phyloP scores from a whole-genome alignment of 1,140 invertebrate genomes.

The Drosophila eugracilis region DNA sequence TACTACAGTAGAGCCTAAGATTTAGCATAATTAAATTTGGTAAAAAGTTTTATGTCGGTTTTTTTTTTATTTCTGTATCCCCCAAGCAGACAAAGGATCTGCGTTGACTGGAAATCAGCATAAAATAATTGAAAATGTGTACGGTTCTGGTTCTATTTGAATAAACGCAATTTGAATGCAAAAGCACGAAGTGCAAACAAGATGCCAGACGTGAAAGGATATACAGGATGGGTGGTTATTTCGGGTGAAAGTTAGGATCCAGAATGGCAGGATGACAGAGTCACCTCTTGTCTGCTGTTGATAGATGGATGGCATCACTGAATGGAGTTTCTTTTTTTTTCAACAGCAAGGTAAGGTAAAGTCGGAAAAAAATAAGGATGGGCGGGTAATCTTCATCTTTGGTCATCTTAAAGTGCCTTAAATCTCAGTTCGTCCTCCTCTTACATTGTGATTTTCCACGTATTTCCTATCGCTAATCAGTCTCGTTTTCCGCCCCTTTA shows the following conservation, averaged over 20 bases:
- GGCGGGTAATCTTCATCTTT: constrained; percentile 10
- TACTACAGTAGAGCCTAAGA: constrained; percentile 49
- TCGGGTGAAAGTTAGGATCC: constrained; percentile 5
- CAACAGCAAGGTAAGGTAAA: constrained; percentile 3
- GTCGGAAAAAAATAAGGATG: background rate
- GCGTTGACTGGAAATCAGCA: constrained; percentile 71
- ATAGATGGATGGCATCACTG: constrained; percentile 64
- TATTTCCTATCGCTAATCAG: constrained; percentile 24
- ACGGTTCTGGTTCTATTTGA: constrained; percentile 75
- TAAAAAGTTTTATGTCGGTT: constrained; percentile 37
- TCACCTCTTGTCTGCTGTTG: constrained; percentile 52
- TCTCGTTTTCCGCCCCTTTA: constrained; percentile 29
- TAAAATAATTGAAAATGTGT: constrained; percentile 83
- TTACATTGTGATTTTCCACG: background rate
- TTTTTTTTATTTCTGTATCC: constrained; percentile 21
- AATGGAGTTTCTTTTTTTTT: constrained; percentile 33
- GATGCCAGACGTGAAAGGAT: constrained; percentile 57
- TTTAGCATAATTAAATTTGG: constrained; percentile 81
- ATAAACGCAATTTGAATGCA: constrained; percentile 83
- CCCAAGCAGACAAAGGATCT: constrained; percentile 65
- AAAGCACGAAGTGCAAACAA: constrained; percentile 82
- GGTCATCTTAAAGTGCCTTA: constrained; percentile 15
- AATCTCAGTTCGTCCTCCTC: constrained; percentile 5
- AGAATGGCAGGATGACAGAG: constrained; percentile 13
- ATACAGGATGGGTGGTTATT: constrained; percentile 19